Evolutionary conservation across 2,888 invertebrate genomes (phyloP), one percentile per base, ranked within the genome.

Genomic region (Amiota minor): DNA sequence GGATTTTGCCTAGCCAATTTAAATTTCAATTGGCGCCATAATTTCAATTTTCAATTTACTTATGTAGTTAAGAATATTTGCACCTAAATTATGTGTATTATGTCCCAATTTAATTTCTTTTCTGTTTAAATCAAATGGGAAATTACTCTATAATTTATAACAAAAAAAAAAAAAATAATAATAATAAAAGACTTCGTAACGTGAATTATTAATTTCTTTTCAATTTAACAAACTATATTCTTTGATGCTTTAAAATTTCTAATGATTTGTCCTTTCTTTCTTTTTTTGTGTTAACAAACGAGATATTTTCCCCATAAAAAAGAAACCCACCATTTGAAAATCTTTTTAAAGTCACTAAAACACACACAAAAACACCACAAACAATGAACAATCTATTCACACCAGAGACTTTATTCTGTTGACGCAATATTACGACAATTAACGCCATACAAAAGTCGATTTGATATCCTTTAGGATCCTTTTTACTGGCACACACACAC

Each of bases 401-500:
- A 65, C 65, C 47, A 65, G 45, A 14, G 64, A 47, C 65, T 65
- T 65, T 65, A 11, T 65, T 46, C 47, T 65, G 65, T 65, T 65
- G 65, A 65, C 47, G 65, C 65, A 65, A 65, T 65, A 46, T 65
- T 65, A 47, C 47, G 47, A 65, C 47, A 65, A 65, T 47, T 47
- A 65, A 47, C 20, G 47, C 18, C 10, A n/a, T 12, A 16, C 14
- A 45, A 64, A 64, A 65, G 47, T 14, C 65, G 47, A 18, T 46
- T 47, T 65, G 20, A 49, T 65, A 65, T 65, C 65, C 47, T 64
- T 45, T 35, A 35, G 35, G 35, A 6, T 35, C 23, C 23, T 23
- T 65, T 65, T 46, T 64, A 64, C 47, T 16, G 16, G n/a, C 55
- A n/a, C 55, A 56, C 16, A 56, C 56, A 56, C 18, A 20, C 59